A percentile compares a stretch with the other conserved stretches of the same genome.
Conservation (phyloP, 2,797 vertebrate species). For the Sebastiscus tertius region DNA sequence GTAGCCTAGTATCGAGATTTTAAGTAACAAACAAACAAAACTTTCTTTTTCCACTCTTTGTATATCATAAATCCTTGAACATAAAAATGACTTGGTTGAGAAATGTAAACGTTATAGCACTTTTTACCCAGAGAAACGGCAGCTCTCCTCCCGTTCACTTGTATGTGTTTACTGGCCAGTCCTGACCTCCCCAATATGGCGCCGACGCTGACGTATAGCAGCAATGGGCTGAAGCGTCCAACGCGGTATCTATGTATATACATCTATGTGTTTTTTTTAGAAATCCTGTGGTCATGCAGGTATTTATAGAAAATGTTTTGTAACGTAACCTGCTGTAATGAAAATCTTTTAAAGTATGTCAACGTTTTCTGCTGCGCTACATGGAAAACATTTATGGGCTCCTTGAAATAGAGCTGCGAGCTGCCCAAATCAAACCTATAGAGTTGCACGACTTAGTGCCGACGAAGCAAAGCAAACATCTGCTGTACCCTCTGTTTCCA, state of each 20-base stretch:
- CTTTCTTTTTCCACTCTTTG: accelerated
- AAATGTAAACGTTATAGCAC: too few species aligned
- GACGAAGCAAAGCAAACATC: slow-evolving; percentile 63
- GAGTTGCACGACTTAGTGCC: slow-evolving; percentile 43
- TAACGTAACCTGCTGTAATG: not conserved
- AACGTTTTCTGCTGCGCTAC: slow-evolving; percentile 6
- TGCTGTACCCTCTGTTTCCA: slow-evolving; percentile 56
- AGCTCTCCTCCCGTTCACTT: too few species aligned
- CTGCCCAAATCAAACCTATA: slow-evolving; percentile 35
- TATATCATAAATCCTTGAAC: too few species aligned
- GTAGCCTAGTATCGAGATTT: too few species aligned
- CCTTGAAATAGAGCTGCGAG: slow-evolving; percentile 29
- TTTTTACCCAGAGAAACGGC: too few species aligned
- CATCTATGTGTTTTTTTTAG: not conserved
- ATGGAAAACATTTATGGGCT: slow-evolving; percentile 27
- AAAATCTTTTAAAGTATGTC: not conserved
- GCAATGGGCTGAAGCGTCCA: too few species aligned
- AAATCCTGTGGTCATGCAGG: not conserved
- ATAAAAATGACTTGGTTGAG: too few species aligned
- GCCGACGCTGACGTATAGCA: accelerated
- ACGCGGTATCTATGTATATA: too few species aligned
- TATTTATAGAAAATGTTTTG: not conserved
- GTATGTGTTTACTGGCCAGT: too few species aligned
- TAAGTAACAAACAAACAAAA: too few species aligned
- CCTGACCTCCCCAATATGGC: too few species aligned